A percentile compares a stretch with the other conserved stretches of the same genome.
Evolutionary conservation across 2,888 invertebrate species (phyloP).

Genomic region (Nycteola revayana): DNA sequence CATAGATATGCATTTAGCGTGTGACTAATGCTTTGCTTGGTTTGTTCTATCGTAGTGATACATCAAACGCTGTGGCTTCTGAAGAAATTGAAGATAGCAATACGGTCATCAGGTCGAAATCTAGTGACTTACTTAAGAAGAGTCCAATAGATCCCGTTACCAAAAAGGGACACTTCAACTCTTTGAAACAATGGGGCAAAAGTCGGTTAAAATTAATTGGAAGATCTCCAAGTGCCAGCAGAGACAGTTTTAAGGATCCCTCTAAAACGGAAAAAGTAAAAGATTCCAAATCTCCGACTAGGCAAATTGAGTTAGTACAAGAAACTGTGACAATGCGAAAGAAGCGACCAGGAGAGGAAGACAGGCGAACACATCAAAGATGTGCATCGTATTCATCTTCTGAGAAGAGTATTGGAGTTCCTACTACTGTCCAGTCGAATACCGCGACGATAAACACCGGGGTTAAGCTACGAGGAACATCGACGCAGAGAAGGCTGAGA

Average conservation of each 20-base stretch:
- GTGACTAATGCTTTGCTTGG: constrained; percentile 83
- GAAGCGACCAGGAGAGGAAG: constrained; percentile 82
- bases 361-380: constrained; percentile 88
- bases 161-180: constrained; percentile 88
- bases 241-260: constrained; percentile 71
- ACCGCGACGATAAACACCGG: constrained; percentile 82
- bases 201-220: constrained; percentile 89
- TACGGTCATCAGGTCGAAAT: constrained; percentile 85
- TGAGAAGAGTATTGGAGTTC: constrained; percentile 85
- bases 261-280: constrained; percentile 63
- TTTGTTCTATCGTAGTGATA: constrained; percentile 81
- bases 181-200: constrained; percentile 92
- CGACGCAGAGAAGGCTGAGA: constrained; percentile 86
- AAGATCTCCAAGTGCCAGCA: constrained; percentile 82
- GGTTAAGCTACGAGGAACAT: constrained; percentile 90
- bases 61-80: constrained; percentile 76
- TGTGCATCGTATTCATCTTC: constrained; percentile 90
- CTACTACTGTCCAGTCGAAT: constrained; percentile 68
- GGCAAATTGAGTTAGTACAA: constrained; percentile 83
- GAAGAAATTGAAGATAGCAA: constrained; percentile 76
- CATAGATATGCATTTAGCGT: constrained; percentile 76
- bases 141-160: constrained; percentile 81
- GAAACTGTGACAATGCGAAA: constrained; percentile 85
- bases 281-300: constrained; percentile 63
- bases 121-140: constrained; percentile 89